Evolutionary conservation across 1,140 invertebrate genomes (phyloP).

Genomic region (Leptinotarsa lineolata): DNA sequence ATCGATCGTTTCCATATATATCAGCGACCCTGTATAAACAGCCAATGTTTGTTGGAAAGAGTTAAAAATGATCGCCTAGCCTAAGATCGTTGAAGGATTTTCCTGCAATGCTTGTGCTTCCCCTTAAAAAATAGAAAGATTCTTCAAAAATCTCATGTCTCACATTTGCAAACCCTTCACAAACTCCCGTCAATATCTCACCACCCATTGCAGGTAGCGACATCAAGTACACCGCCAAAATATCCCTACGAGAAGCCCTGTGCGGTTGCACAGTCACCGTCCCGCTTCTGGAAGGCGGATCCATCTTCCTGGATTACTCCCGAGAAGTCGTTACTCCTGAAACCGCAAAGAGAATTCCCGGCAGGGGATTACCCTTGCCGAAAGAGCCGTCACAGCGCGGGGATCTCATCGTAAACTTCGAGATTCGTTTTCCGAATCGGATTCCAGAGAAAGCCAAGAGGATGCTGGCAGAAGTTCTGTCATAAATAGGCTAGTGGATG

Average conservation of each 20-base stretch:
- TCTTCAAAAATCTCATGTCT: no score
- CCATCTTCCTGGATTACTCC: conserved; percentile 69
- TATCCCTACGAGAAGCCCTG: conserved; percentile 79
- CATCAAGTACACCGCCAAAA: conserved; percentile 76
- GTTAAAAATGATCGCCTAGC: no score
- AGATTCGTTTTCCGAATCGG: conserved; percentile 85
- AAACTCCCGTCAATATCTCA: no score
- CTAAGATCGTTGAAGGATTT: no score
- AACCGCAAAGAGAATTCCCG: conserved; percentile 74
- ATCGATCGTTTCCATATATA: no score
- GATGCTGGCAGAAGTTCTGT: conserved; percentile 74
- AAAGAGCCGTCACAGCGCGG: conserved; percentile 82
- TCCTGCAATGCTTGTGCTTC: no score
- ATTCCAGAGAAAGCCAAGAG: conserved; percentile 71
- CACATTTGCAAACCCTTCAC: no score
- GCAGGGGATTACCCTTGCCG: conserved; percentile 83
- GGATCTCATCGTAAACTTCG: conserved; percentile 86
- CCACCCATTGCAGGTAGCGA: background rate
- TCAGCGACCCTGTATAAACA: no score
- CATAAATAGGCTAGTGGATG: conserved; percentile 43
- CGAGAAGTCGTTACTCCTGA: conserved; percentile 83
- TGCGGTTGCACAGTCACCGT: conserved; percentile 78
- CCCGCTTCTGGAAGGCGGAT: conserved; percentile 78
- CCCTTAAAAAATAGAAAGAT: no score
- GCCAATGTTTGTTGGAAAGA: no score